Evolutionary conservation across 2,113 vertebrate genomes (phyloP).

Genomic region (Tetraodon nigroviridis): DNA sequence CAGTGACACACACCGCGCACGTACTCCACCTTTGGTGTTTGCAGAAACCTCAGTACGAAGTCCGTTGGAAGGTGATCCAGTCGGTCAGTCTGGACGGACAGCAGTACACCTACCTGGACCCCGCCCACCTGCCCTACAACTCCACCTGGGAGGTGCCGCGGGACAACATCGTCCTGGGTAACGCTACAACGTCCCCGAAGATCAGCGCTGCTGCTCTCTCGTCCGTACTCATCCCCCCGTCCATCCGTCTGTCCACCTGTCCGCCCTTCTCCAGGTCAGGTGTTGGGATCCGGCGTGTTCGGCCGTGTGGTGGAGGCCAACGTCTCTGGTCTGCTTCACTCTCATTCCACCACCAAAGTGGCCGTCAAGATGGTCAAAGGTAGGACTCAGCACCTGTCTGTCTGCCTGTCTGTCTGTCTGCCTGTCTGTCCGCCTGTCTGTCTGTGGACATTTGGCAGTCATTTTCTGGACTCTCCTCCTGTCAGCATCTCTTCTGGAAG

Average conservation of each 20-base stretch:
- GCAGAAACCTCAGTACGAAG: conserved; percentile 92
- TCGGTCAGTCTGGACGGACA: conserved; percentile 89
- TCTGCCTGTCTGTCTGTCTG: conserved; percentile 6
- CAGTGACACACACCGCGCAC: no score
- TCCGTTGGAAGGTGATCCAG: conserved; percentile 92
- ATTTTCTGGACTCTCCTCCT: conserved; percentile 1
- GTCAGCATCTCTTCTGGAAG: conserved; percentile 37
- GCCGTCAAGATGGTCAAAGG: conserved; percentile 69
- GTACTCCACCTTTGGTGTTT: background rate
- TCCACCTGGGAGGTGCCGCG: conserved; percentile 88
- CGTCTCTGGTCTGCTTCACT: conserved; percentile 42
- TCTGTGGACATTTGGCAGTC: background rate
- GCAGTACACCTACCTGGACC: conserved; percentile 87
- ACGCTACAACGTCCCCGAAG: conserved; percentile 3
- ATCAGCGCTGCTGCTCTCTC: background rate
- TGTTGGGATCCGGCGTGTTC: conserved; percentile 67
- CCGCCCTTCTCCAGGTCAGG: conserved; percentile 50
- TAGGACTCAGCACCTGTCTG: conserved; percentile 25
- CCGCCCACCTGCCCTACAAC: conserved; percentile 84
- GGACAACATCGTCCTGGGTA: conserved; percentile 85
- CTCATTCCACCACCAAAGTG: conserved; percentile 50
- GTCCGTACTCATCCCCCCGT: background rate
- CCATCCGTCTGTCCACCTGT: background rate
- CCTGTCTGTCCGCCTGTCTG: conserved; percentile 8
- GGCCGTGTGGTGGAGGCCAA: conserved; percentile 67